Base-by-base conservation (phyloP, 2,888 invertebrate genomes). In the Synanthedon vespiformis region DNA sequence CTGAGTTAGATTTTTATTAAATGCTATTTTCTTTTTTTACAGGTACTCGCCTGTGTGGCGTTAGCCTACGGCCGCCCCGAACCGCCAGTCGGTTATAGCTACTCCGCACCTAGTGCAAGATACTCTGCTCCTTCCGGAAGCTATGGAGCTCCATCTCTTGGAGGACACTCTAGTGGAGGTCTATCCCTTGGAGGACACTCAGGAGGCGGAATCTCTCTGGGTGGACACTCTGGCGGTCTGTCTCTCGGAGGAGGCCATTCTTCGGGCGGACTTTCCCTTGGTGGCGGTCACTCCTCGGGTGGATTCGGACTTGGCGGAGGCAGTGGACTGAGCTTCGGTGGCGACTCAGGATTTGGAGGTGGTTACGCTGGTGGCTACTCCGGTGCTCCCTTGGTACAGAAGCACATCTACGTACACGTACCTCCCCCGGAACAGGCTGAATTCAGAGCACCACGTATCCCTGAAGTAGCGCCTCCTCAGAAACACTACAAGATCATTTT, bases 401-500 rank as follows among this genome's bases (percentile, higher is more conserved):
- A 94, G 72, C 95, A 94, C 89, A 94, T 94, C 78, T 95, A 95
- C 89, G 95, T 95, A 4, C 95, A 95, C 76, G 95, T 95, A 12
- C 95, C 95, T 51, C 95, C 95, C 70, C 94, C 93, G 89, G 95
- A 95, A 80, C 94, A 92, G n/a, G 91, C 92, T 65, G 92, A 92
- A 68, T 89, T 90, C 68, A 89, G 91, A 64, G 89, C 90, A 52
- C 89, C 89, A 58, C 90, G 92, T 65, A 90, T 94, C 62, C 80
- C 85, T 4, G 89, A 89, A 14, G 87, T 92, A 1, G 92, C 92
- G 51, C 92, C 93, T 60, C 90, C 95, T 50, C 95, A 95, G 81
- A 95, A 95, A 70, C 95, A 95, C 80, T 95, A 95, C 90, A 95
- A 95, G 77, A 95, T 95, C 77, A 95, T 95, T 86, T 95, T 95